phyloP scores from a whole-genome alignment of 2,113 vertebrate species.

The Crotalus helleri region DNA sequence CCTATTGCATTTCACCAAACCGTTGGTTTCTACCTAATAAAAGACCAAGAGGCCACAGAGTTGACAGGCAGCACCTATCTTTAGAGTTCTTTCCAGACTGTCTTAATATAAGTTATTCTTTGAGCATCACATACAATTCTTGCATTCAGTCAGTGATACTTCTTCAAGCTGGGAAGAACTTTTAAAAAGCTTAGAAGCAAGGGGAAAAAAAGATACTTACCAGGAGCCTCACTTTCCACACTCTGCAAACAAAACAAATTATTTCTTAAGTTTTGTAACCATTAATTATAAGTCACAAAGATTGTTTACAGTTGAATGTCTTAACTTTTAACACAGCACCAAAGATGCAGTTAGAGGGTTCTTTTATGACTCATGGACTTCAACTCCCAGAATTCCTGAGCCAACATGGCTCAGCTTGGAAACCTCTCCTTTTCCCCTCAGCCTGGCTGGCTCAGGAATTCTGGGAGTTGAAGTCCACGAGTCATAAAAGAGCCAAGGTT shows the following conservation, averaged over 20 bases:
- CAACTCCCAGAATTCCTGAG: no score
- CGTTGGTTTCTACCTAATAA: background rate
- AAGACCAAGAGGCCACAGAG: background rate
- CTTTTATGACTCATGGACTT: no score
- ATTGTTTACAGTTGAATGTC: background rate
- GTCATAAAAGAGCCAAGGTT: no score
- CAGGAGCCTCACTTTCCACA: slow-evolving; percentile 54
- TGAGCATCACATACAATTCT: background rate
- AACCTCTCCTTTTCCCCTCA: no score
- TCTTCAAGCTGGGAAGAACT: background rate
- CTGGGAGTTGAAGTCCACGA: no score
- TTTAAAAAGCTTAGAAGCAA: background rate
- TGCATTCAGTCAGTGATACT: background rate
- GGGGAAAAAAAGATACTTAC: slow-evolving; percentile 49
- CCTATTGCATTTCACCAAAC: background rate
- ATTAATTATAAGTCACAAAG: background rate
- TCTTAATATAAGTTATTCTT: background rate
- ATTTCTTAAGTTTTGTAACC: background rate
- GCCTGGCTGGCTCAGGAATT: no score
- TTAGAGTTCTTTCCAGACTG: background rate
- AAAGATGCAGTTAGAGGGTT: background rate
- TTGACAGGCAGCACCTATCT: background rate
- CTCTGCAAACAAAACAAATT: slow-evolving; percentile 58
- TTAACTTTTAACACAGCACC: background rate
- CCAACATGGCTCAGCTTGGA: no score